Evolutionary conservation across 2,113 vertebrate species (phyloP).

Genomic region (Lanius ludovicianus): DNA sequence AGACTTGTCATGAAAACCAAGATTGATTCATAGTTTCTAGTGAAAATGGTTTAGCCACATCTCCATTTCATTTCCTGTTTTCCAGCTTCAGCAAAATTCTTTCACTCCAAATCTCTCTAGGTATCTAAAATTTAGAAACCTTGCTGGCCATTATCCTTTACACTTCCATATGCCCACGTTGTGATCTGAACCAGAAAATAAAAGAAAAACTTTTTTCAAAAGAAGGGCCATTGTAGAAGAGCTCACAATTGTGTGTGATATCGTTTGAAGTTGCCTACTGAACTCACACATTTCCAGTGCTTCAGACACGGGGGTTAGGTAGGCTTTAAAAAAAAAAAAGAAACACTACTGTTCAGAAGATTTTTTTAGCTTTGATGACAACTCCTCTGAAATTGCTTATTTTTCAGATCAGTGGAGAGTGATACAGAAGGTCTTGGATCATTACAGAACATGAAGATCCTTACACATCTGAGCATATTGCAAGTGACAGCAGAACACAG

Average conservation of each 20-base stretch:
- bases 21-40: background rate
- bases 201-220: conserved; percentile 27
- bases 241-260: background rate
- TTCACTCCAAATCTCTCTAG: background rate
- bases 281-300: conserved; percentile 24
- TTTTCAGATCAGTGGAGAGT: conserved; percentile 71
- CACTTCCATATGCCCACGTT: background rate
- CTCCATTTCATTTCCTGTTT: background rate
- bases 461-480: conserved; percentile 45
- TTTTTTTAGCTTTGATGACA: conserved; percentile 62
- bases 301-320: conserved; percentile 28
- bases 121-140: background rate
- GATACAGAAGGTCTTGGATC: conserved; percentile 52
- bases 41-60: background rate
- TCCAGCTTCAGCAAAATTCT: background rate
- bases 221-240: background rate
- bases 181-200: conserved; percentile 42
- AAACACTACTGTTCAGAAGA: conserved; percentile 19
- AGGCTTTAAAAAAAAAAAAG: conserved; percentile 2
- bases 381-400: conserved; percentile 69
- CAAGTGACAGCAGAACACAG: conserved; percentile 45
- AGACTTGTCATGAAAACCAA: background rate
- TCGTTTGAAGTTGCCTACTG: conserved; percentile 45
- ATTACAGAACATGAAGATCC: conserved; percentile 66
- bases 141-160: background rate